Evolutionary conservation across 2,113 vertebrate genomes (phyloP).

Genomic region (Dromaius novaehollandiae): DNA sequence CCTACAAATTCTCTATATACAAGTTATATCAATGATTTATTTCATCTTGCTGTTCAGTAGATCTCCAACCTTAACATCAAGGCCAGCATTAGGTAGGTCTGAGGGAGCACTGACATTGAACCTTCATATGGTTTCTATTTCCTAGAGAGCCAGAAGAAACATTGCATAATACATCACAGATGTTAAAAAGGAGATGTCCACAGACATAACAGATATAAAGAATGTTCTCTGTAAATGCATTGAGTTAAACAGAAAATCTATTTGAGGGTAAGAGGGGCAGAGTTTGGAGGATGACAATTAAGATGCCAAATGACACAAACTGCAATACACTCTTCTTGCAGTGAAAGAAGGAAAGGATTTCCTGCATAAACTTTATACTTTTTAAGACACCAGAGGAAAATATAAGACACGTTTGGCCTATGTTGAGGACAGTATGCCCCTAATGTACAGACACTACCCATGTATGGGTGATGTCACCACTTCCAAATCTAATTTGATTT

Average conservation of each 20-base stretch:
- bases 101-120: slow-evolving; percentile 17
- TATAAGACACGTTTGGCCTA: not conserved
- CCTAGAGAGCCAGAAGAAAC: slow-evolving; percentile 66
- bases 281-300: not conserved
- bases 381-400: not conserved
- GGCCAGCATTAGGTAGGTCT: not conserved
- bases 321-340: not conserved
- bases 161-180: slow-evolving; percentile 41
- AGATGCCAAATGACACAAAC: not conserved
- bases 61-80: not conserved
- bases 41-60: not conserved
- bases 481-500: slow-evolving; percentile 42
- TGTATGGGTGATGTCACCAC: slow-evolving; percentile 10
- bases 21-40: not conserved
- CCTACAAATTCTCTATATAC: not conserved
- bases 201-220: not conserved
- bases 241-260: slow-evolving; percentile 33
- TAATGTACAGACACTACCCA: not conserved
- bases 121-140: slow-evolving; percentile 68
- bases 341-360: not conserved
- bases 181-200: slow-evolving; percentile 37
- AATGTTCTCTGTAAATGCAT: slow-evolving; percentile 11
- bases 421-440: not conserved
- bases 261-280: not conserved
- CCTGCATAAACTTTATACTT: not conserved